Evolutionary conservation across 2,888 invertebrate genomes (phyloP).

Genomic region (Sarcophaga caerulescens): DNA sequence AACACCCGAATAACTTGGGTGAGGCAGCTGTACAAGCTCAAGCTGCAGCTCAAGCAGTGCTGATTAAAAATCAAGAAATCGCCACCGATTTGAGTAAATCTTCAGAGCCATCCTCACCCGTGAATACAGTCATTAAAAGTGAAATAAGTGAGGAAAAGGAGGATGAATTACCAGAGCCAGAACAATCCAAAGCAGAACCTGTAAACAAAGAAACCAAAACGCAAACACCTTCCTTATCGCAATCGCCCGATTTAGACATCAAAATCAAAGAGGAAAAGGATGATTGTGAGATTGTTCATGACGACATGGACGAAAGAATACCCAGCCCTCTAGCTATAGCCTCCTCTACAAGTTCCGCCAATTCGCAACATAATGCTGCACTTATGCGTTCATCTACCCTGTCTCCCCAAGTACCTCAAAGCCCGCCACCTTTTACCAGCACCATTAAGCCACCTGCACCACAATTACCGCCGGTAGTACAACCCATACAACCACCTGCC

Average conservation of each 20-base stretch:
- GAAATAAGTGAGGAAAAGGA: constrained; percentile 73
- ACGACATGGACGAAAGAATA: constrained; percentile 55
- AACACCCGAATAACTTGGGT: constrained; percentile 73
- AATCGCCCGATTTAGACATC: constrained; percentile 71
- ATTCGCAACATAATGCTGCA: constrained; percentile 24
- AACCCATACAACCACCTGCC: constrained; percentile 78
- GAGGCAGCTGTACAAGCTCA: constrained; percentile 72
- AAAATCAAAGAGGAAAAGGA: constrained; percentile 78
- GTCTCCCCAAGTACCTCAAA: constrained; percentile 55
- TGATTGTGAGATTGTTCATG: constrained; percentile 71
- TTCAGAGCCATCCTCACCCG: constrained; percentile 74
- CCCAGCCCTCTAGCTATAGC: not conserved
- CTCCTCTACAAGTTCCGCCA: constrained; percentile 44
- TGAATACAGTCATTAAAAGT: constrained; percentile 71
- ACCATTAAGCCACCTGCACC: constrained; percentile 57
- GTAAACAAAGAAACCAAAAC: not conserved
- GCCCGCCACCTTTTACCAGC: constrained; percentile 29
- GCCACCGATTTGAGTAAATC: constrained; percentile 80
- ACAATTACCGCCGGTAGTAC: constrained; percentile 81
- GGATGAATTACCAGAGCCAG: not conserved
- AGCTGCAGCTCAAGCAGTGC: constrained; percentile 70
- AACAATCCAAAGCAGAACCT: not conserved
- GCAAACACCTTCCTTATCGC: not conserved
- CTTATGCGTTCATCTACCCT: constrained; percentile 34
- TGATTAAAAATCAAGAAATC: constrained; percentile 75